Conservation (phyloP, 35 echinoderm and acorn worm genomes). For the Hemicentrotus pulcherrimus region DNA sequence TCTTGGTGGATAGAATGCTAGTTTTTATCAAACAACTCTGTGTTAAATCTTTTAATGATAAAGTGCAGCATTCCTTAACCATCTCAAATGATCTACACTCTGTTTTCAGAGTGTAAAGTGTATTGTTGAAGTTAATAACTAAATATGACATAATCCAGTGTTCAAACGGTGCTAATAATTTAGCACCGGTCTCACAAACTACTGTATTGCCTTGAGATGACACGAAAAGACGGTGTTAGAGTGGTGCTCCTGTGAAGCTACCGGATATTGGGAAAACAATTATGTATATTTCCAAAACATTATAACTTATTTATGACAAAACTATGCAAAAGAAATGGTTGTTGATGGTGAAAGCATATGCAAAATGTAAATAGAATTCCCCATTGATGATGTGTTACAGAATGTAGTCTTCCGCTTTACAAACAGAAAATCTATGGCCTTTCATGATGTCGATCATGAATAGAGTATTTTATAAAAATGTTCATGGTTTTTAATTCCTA, state of each 20-base stretch:
- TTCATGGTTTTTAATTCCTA: background rate
- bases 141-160: background rate
- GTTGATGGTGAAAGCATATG: background rate
- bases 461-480: background rate
- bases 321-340: background rate
- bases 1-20: background rate
- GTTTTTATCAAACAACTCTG: background rate
- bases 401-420: background rate
- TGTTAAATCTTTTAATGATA: background rate
- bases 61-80: background rate
- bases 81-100: background rate
- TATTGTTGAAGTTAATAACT: background rate
- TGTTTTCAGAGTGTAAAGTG: background rate
- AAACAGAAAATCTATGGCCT: background rate
- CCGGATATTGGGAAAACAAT: background rate
- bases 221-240: background rate
- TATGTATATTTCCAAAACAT: background rate
- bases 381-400: background rate
- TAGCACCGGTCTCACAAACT: background rate
- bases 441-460: background rate
- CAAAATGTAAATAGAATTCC: background rate
- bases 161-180: background rate
- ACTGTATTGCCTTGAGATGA: background rate
- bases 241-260: background rate
- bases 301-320: slow-evolving; percentile 14